These are phyloP conservation scores for Steatornis caripensis DNA, from an alignment of 2,113 vertebrate species.

Conservation along the genomic window DNA sequence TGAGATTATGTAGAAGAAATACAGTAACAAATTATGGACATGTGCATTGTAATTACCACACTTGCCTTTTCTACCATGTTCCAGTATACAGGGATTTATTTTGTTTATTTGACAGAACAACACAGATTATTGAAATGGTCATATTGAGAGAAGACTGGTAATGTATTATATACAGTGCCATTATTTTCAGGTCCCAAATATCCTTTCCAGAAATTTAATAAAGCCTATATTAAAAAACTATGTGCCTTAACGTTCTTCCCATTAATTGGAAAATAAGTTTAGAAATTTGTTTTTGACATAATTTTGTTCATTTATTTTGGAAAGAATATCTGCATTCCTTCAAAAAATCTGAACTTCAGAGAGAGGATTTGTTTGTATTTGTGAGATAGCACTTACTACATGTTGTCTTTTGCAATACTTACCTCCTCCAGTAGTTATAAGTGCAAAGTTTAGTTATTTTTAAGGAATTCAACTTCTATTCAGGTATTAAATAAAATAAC, in stretches of 20 bases:
- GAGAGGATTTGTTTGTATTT: background rate
- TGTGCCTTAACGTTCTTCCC: background rate
- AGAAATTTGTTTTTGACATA: background rate
- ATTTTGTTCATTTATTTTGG: background rate
- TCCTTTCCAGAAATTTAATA: background rate
- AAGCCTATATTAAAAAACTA: background rate
- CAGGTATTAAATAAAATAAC: slow-evolving; percentile 52
- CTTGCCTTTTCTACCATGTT: background rate
- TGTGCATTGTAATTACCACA: background rate
- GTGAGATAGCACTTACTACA: background rate
- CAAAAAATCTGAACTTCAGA: background rate
- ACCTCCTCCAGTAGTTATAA: background rate
- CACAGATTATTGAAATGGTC: background rate
- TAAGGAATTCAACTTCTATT: slow-evolving; percentile 18
- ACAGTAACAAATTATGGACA: background rate
- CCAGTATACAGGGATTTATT: background rate
- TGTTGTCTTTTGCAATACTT: background rate
- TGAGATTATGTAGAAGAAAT: background rate
- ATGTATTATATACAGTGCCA: background rate
- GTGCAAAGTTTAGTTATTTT: slow-evolving; percentile 38
- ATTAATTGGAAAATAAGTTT: background rate
- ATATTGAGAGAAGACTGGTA: background rate
- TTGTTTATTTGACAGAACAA: background rate
- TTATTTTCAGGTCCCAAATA: background rate
- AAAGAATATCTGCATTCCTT: background rate